These are phyloP conservation scores for Aramus guarauna DNA, from an alignment of 2,113 vertebrate genomes.

Conservation along the genomic window DNA sequence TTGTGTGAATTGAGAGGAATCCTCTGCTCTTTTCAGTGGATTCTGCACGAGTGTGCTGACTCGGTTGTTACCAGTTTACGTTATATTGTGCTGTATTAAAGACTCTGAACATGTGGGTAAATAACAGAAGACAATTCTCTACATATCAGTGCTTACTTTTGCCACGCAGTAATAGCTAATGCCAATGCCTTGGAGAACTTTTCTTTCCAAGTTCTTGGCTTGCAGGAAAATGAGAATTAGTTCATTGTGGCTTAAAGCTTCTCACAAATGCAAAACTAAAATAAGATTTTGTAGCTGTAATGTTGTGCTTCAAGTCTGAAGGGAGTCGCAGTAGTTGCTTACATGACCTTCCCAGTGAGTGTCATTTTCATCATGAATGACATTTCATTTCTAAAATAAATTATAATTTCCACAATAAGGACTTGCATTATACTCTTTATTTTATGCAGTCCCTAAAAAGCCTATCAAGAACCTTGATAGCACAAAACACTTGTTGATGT, in stretches of 20 bases:
- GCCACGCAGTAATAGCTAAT: not conserved
- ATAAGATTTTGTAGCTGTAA: not conserved
- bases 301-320: not conserved
- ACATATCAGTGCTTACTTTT: not conserved
- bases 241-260: not conserved
- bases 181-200: not conserved
- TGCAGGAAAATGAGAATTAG: not conserved
- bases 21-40: not conserved
- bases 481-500: not conserved
- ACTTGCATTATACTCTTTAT: not conserved
- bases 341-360: not conserved
- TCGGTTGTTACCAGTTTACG: fast-evolving
- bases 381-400: not conserved
- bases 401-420: not conserved
- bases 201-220: not conserved
- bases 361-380: not conserved
- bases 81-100: not conserved
- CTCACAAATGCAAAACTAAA: not conserved
- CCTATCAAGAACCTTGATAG: not conserved
- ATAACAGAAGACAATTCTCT: not conserved
- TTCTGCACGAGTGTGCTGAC: not conserved
- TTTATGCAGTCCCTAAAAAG: not conserved
- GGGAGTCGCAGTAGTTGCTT: not conserved
- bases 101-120: fast-evolving
- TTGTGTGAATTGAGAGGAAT: not conserved